Evolutionary conservation across 2,797 vertebrate genomes (phyloP).

Genomic region (Geotrypetes seraphini): DNA sequence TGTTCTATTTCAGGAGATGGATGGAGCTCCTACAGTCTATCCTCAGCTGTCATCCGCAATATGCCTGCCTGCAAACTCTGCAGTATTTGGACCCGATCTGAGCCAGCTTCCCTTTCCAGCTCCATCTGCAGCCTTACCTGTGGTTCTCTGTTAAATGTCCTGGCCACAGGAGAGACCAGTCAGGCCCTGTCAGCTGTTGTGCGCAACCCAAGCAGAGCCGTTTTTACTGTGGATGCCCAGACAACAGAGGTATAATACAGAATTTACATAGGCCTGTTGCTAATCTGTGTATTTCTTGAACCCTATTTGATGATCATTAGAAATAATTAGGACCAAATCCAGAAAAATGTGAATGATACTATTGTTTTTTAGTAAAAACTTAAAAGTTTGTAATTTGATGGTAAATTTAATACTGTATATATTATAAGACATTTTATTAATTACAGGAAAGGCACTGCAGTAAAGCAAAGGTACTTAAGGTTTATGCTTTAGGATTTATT

Average conservation of each 20-base stretch:
- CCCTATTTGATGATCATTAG: background rate
- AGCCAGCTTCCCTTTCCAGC: constrained; percentile 12
- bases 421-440: no score
- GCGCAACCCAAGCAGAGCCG: constrained; percentile 63
- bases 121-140: constrained; percentile 35
- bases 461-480: no score
- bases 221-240: constrained; percentile 62
- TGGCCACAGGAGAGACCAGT: constrained; percentile 35
- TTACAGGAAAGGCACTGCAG: no score
- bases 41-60: constrained; percentile 53
- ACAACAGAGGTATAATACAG: constrained; percentile 75
- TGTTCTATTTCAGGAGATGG: constrained; percentile 41
- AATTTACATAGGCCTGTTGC: background rate
- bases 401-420: no score
- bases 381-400: no score
- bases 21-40: constrained; percentile 49
- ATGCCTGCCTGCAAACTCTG: constrained; percentile 34
- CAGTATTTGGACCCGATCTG: constrained; percentile 5
- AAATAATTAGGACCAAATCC: background rate
- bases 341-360: background rate
- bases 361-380: no score
- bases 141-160: constrained; percentile 43
- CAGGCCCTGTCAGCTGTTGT: constrained; percentile 27
- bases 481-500: no score
- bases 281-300: fast-evolving